Percentiles rank a stretch among this genome's conserved stretches.
These are phyloP conservation scores for Oenanthe melanoleuca DNA, from an alignment of 2,113 vertebrate species.

Conservation along the genomic window DNA sequence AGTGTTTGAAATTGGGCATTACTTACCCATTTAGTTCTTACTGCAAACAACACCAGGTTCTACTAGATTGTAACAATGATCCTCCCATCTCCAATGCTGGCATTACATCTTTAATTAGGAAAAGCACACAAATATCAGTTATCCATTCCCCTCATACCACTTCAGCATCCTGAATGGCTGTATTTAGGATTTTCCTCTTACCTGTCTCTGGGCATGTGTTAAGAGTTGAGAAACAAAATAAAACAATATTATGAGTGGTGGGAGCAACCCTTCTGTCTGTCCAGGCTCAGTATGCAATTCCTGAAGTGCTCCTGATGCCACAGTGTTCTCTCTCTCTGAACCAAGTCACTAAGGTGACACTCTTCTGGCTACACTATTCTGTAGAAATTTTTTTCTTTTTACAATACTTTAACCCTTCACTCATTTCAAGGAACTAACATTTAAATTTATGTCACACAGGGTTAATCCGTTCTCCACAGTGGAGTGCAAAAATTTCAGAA, in stretches of 20 bases:
- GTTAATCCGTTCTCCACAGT: constrained; percentile 69
- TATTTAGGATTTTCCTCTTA: not conserved
- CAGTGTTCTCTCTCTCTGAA: not conserved
- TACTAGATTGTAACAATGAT: not conserved
- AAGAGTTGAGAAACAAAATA: not conserved
- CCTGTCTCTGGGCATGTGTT: not conserved
- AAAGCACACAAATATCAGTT: not conserved
- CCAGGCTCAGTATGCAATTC: not conserved
- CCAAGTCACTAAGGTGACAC: not conserved
- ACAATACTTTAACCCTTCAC: constrained; percentile 43
- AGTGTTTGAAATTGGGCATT: not conserved
- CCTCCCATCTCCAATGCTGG: rapidly evolving
- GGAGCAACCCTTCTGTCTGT: not conserved
- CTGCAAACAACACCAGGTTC: not conserved
- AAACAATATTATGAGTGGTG: not conserved
- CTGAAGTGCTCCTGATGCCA: not conserved
- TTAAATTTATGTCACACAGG: constrained; percentile 9
- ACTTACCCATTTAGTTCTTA: not conserved
- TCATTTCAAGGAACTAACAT: not conserved
- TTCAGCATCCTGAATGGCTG: not conserved
- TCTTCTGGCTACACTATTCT: not conserved
- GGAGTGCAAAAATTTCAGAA: constrained; percentile 25
- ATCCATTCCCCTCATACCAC: not conserved
- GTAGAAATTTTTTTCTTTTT: not conserved
- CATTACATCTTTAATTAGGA: not conserved